Conservation (phyloP, 2,888 invertebrate genomes). For the Mechanitis messenoides region DNA sequence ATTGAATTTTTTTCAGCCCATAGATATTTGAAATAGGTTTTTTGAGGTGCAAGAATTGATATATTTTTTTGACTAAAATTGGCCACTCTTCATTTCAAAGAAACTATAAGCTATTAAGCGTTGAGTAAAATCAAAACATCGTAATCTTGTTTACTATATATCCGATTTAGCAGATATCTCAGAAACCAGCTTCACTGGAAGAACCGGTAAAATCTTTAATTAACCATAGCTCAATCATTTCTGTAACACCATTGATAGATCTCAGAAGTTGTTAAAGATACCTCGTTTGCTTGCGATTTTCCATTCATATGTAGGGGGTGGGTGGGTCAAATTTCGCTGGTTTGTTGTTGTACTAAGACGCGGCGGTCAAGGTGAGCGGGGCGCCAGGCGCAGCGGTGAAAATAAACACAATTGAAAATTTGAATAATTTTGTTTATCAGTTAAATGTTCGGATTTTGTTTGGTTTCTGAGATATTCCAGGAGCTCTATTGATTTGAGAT, state of each 20-base stretch:
- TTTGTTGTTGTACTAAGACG: constrained; percentile 46
- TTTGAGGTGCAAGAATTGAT: too few relatives aligned
- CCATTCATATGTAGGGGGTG: constrained; percentile 32
- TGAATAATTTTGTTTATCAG: constrained; percentile 22
- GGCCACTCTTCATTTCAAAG: neutral
- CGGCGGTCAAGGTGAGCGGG: constrained; percentile 62
- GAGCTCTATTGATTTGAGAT: too few relatives aligned
- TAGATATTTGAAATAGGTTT: too few relatives aligned
- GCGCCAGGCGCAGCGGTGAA: constrained; percentile 51
- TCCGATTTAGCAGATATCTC: constrained; percentile 7
- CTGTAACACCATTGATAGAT: constrained; percentile 17
- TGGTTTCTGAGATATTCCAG: constrained; percentile 13
- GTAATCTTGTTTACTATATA: constrained; percentile 15
- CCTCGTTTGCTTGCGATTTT: constrained; percentile 8
- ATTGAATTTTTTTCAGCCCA: too few relatives aligned
- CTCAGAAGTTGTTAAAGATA: constrained; percentile 16
- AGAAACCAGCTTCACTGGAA: constrained; percentile 13
- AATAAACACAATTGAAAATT: constrained; percentile 45
- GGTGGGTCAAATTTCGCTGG: constrained; percentile 50
- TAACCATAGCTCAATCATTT: constrained; percentile 10
- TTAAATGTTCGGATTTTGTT: constrained; percentile 39
- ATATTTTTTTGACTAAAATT: too few relatives aligned
- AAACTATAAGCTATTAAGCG: neutral
- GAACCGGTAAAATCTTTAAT: constrained; percentile 17
- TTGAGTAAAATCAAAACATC: neutral